phyloP scores from a whole-genome alignment of 1,140 invertebrate genomes.

The Anastatus disparis region DNA sequence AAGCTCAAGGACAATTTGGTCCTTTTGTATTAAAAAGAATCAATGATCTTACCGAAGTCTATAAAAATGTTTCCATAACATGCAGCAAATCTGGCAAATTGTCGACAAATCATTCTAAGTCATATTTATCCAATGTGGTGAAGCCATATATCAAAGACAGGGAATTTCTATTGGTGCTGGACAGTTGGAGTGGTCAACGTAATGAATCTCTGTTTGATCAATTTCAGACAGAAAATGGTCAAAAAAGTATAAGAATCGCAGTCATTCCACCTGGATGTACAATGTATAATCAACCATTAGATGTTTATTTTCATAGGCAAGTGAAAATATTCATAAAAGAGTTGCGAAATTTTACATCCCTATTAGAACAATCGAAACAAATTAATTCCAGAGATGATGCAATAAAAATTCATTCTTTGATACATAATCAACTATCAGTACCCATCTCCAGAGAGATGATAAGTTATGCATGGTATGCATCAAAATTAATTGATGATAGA shows the following conservation, averaged over 20 bases:
- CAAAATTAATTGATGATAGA: constrained; percentile 4
- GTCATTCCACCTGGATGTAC: too few relatives aligned
- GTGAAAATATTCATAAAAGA: too few relatives aligned
- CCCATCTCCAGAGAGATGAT: too few relatives aligned
- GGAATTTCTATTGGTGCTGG: not conserved
- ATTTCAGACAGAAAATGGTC: not conserved
- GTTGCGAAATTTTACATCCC: not conserved
- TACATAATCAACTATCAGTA: not conserved
- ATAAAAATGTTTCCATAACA: not conserved
- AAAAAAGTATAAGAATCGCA: not conserved
- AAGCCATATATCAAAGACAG: constrained; percentile 1
- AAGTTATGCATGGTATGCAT: too few relatives aligned
- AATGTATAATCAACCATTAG: too few relatives aligned
- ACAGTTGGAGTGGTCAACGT: constrained; percentile 1
- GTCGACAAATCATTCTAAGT: not conserved
- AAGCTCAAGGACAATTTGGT: constrained; percentile 7
- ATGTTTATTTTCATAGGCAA: constrained; percentile 13
- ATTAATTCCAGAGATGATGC: not conserved
- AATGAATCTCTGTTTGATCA: not conserved
- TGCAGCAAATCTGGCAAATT: constrained; percentile 24
- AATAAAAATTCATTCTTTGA: not conserved
- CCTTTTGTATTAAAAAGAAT: not conserved
- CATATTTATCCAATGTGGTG: not conserved
- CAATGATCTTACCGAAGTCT: not conserved
- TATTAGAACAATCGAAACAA: not conserved